phyloP scores from a whole-genome alignment of 2,113 vertebrate genomes.

The Paramisgurnus dabryanus region DNA sequence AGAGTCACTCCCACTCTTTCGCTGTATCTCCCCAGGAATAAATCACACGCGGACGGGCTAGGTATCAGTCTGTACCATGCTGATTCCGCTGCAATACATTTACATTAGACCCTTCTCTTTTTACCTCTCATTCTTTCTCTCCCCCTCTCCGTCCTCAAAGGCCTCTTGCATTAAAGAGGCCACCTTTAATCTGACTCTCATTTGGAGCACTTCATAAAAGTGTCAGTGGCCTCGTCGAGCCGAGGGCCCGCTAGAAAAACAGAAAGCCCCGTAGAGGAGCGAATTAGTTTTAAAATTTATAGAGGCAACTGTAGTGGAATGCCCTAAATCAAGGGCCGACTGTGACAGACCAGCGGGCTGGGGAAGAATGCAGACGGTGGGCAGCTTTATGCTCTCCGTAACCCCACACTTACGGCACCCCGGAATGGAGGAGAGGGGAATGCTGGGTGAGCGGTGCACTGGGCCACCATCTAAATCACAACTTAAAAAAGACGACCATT shows the following conservation, averaged over 20 bases:
- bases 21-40: slow-evolving; percentile 71
- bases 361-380: slow-evolving; percentile 83
- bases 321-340: slow-evolving; percentile 90
- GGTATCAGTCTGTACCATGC: slow-evolving; percentile 89
- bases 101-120: slow-evolving; percentile 68
- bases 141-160: slow-evolving; percentile 8
- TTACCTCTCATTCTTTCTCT: slow-evolving; percentile 1
- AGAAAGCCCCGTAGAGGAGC: slow-evolving; percentile 90
- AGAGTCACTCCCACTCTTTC: slow-evolving; percentile 52
- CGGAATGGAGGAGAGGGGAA: slow-evolving; percentile 78
- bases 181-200: slow-evolving; percentile 95
- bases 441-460: slow-evolving; percentile 50
- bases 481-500: slow-evolving; percentile 89
- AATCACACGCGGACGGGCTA: slow-evolving; percentile 77
- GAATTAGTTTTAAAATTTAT: slow-evolving; percentile 93
- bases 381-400: slow-evolving; percentile 82
- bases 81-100: slow-evolving; percentile 79
- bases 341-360: slow-evolving; percentile 79
- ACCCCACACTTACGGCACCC: slow-evolving; percentile 81
- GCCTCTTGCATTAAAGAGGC: slow-evolving; percentile 32
- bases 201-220: slow-evolving; percentile 99
- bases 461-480: slow-evolving; percentile 94
- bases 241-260: slow-evolving; percentile 86
- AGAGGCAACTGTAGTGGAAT: slow-evolving; percentile 84
- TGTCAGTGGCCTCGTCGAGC: slow-evolving; percentile 87